Evolutionary conservation across 2,888 invertebrate species (phyloP).

Genomic region (Syrphus vitripennis): DNA sequence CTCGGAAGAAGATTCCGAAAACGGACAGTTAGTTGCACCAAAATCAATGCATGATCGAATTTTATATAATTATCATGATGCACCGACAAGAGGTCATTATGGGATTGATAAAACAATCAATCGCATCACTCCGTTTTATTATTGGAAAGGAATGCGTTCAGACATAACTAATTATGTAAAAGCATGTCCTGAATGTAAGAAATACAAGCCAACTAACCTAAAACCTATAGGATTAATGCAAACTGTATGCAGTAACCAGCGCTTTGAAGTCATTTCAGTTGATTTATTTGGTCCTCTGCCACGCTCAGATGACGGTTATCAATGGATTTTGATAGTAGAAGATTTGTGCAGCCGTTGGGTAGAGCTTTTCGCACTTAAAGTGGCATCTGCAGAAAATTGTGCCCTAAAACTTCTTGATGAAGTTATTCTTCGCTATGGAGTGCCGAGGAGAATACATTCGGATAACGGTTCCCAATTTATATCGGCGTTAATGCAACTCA

Average conservation of each 20-base stretch:
- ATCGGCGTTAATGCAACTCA: slow-evolving; percentile 75
- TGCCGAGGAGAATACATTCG: too few species aligned
- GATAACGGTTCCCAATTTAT: slow-evolving; percentile 78
- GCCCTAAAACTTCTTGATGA: slow-evolving; percentile 74
- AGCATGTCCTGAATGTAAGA: too few species aligned
- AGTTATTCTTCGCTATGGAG: slow-evolving; percentile 76
- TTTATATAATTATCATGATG: slow-evolving; percentile 22
- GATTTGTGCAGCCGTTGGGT: slow-evolving; percentile 74
- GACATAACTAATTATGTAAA: too few species aligned
- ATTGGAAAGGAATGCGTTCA: too few species aligned
- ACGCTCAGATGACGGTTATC: slow-evolving; percentile 27
- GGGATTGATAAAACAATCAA: too few species aligned
- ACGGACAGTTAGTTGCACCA: neutral
- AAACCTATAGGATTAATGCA: slow-evolving; percentile 68
- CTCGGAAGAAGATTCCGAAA: neutral
- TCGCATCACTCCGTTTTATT: too few species aligned
- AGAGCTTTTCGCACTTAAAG: slow-evolving; percentile 75
- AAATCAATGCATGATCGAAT: neutral
- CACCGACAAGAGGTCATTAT: slow-evolving; percentile 63
- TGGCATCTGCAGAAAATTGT: slow-evolving; percentile 75
- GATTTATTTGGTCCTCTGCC: too few species aligned
- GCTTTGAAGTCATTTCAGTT: slow-evolving; percentile 66
- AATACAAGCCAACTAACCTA: too few species aligned
- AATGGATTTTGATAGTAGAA: slow-evolving; percentile 74
- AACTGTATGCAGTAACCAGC: slow-evolving; percentile 49